Evolutionary conservation across 2,888 invertebrate species (phyloP).

Genomic region (Apamea monoglypha): DNA sequence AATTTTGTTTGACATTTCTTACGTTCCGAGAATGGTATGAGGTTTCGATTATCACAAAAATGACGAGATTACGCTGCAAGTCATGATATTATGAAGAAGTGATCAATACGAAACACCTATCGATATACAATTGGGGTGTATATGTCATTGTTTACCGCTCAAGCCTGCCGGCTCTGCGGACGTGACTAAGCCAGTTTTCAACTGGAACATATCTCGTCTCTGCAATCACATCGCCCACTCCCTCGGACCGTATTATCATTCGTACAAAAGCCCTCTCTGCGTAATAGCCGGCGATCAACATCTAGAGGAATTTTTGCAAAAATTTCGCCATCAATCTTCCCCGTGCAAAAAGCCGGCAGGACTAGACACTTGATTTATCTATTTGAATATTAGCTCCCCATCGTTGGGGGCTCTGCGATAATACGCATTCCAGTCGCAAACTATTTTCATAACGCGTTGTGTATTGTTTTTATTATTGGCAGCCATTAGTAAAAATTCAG

Average conservation of each 20-base stretch:
- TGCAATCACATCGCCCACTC: constrained; percentile 71
- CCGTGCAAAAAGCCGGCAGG: constrained; percentile 81
- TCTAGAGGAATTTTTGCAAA: constrained; percentile 78
- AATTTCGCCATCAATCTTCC: constrained; percentile 83
- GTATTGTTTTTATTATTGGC: constrained; percentile 64
- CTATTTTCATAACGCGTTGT: constrained; percentile 61
- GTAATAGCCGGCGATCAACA: constrained; percentile 78
- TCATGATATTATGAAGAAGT: constrained; percentile 54
- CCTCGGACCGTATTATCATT: constrained; percentile 77
- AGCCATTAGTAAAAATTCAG: constrained; percentile 63
- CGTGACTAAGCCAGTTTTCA: constrained; percentile 81
- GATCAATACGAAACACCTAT: constrained; percentile 65
- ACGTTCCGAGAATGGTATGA: constrained; percentile 46
- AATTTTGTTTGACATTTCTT: constrained; percentile 57
- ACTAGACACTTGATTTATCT: constrained; percentile 85
- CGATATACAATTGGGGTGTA: constrained; percentile 63
- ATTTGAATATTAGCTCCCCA: constrained; percentile 85
- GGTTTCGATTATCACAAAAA: constrained; percentile 47
- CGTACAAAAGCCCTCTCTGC: constrained; percentile 76
- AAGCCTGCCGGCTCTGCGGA: constrained; percentile 66
- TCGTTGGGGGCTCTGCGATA: constrained; percentile 64
- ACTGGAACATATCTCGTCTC: constrained; percentile 71
- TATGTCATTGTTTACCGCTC: constrained; percentile 71
- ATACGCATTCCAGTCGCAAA: constrained; percentile 63
- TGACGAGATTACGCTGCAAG: constrained; percentile 47